Evolutionary conservation across 2,113 vertebrate species (phyloP).

Genomic region (Catharus fuscescens): DNA sequence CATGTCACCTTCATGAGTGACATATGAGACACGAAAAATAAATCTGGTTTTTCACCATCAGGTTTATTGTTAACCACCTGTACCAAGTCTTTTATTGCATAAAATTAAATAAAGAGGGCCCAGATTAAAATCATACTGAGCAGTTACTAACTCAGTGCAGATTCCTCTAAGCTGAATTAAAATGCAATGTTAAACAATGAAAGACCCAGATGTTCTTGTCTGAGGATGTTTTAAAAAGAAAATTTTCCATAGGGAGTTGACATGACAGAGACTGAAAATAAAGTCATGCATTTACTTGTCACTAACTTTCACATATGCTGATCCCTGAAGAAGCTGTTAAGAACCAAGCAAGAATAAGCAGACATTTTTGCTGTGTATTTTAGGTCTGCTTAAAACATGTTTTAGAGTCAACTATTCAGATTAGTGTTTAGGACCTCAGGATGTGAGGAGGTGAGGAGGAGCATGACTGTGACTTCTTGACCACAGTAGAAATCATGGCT

Average conservation of each 20-base stretch:
- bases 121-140: not conserved
- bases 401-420: not conserved
- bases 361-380: not conserved
- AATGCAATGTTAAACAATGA: not conserved
- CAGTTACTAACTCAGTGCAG: not conserved
- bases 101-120: not conserved
- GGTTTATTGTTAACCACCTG: not conserved
- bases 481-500: not conserved
- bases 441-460: not conserved
- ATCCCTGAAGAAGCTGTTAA: not conserved
- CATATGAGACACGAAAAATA: not conserved
- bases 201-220: slow-evolving; percentile 6
- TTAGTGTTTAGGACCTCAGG: not conserved
- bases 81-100: not conserved
- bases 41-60: not conserved
- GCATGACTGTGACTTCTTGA: not conserved
- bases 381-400: not conserved
- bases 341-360: not conserved
- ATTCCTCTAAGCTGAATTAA: not conserved
- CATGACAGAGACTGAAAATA: slow-evolving; percentile 5
- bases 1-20: not conserved
- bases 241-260: not conserved
- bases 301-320: not conserved
- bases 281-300: not conserved
- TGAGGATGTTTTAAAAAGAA: slow-evolving; percentile 12